These are phyloP conservation scores for Pipistrellus pygmaeus DNA, from an alignment of 2,797 vertebrate genomes.

Conservation along the genomic window DNA sequence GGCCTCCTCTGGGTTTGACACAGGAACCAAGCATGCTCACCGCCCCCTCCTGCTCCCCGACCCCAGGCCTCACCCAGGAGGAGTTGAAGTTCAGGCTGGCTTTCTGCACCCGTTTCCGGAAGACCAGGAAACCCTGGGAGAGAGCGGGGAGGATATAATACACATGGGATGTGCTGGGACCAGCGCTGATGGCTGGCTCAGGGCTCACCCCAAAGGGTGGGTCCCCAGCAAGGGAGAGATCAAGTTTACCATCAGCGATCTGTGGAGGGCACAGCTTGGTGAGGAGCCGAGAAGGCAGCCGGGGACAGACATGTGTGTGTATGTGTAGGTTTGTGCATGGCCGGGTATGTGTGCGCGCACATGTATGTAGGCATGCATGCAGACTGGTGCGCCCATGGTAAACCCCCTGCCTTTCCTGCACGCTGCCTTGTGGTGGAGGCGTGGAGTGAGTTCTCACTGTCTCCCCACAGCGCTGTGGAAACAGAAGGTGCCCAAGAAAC, in stretches of 20 bases:
- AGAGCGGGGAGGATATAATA: not conserved
- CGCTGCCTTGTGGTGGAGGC: not conserved
- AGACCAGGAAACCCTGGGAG: slow-evolving; percentile 48
- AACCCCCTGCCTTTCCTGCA: not conserved
- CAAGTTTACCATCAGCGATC: not conserved
- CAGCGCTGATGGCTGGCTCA: not conserved
- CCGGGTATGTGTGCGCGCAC: not conserved
- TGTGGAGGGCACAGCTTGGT: too few species aligned
- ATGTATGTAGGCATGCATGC: not conserved
- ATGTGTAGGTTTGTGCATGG: not conserved
- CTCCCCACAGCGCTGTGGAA: not conserved
- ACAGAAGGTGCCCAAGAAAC: not conserved
- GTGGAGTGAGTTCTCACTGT: not conserved
- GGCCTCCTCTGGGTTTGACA: not conserved
- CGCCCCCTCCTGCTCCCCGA: accelerated
- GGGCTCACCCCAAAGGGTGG: not conserved
- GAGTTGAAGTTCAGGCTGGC: not conserved
- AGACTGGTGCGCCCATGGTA: too few species aligned
- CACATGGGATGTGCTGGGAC: not conserved
- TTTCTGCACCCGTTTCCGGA: not conserved
- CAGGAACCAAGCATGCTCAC: not conserved
- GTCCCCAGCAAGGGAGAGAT: not conserved
- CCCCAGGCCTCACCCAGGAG: slow-evolving; percentile 60
- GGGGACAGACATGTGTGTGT: not conserved
- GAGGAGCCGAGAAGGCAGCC: not conserved